Conservation (phyloP, 1,140 invertebrate species). For the Meloidogyne hapla region DNA sequence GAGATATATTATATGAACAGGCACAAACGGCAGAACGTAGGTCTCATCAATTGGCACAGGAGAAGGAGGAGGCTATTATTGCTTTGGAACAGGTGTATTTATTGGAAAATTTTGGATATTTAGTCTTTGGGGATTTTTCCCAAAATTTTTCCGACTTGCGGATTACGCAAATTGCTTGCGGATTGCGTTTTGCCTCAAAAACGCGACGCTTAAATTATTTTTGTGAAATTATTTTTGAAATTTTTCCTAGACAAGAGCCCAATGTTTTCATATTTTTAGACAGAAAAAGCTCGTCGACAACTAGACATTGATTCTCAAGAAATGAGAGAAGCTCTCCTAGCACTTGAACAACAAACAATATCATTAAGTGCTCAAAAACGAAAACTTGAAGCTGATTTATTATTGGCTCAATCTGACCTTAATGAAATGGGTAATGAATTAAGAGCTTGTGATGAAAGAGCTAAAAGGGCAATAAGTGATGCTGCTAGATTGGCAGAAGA, state of each 20-base stretch:
- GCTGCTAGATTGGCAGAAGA: constrained; percentile 94
- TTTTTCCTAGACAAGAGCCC: not conserved
- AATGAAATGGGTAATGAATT: constrained; percentile 92
- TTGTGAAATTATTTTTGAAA: not conserved
- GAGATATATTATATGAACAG: constrained; percentile 62
- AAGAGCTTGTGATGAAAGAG: constrained; percentile 58
- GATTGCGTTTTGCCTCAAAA: too few relatives aligned
- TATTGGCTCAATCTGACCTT: constrained; percentile 86
- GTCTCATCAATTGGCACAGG: constrained; percentile 71
- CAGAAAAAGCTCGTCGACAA: constrained; percentile 81
- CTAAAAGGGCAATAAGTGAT: constrained; percentile 77
- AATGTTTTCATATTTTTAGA: constrained; percentile 10
- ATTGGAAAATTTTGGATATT: too few relatives aligned
- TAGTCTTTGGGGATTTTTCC: too few relatives aligned
- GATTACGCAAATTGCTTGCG: too few relatives aligned
- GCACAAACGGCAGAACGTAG: constrained; percentile 61
- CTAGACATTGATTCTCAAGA: constrained; percentile 93
- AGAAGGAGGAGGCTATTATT: constrained; percentile 61
- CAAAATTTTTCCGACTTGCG: too few relatives aligned
- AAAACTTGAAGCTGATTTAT: constrained; percentile 92
- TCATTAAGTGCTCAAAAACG: constrained; percentile 92
- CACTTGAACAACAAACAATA: constrained; percentile 84
- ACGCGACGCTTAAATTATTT: too few relatives aligned
- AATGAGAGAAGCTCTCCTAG: constrained; percentile 92
- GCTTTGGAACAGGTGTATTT: constrained; percentile 44